phyloP scores from a whole-genome alignment of 2,888 invertebrate species.

The Cryptus armator region DNA sequence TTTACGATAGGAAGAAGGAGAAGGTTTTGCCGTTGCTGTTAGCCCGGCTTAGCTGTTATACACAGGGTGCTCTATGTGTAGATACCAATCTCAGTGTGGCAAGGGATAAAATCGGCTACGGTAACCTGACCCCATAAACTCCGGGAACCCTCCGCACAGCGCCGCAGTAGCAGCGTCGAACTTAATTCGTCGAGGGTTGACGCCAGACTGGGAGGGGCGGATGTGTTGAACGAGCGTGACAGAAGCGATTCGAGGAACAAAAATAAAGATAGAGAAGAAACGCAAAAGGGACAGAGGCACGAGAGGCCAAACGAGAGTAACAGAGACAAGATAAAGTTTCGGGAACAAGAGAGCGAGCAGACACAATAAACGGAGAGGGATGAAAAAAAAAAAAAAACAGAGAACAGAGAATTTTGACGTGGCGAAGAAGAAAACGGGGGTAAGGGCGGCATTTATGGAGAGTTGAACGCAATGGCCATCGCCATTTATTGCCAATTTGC shows the following conservation, averaged over 20 bases:
- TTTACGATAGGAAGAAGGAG: constrained; percentile 21
- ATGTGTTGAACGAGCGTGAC: constrained; percentile 36
- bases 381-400: constrained; percentile 33
- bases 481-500: constrained; percentile 85
- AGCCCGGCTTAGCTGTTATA: constrained; percentile 58
- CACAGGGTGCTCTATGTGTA: constrained; percentile 73
- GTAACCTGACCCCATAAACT: constrained; percentile 81
- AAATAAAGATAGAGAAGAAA: constrained; percentile 21
- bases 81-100: constrained; percentile 80
- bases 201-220: constrained; percentile 53
- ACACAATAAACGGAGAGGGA: constrained; percentile 24
- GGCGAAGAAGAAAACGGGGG: constrained; percentile 31
- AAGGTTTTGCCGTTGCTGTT: constrained; percentile 36
- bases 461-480: constrained; percentile 80
- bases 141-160: constrained; percentile 64
- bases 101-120: constrained; percentile 79
- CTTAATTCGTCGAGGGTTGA: constrained; percentile 82
- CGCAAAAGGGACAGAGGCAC: background rate
- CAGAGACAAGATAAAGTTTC: constrained; percentile 16
- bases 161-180: constrained; percentile 73
- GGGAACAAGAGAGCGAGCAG: background rate
- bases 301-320: background rate
- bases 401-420: constrained; percentile 40
- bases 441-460: constrained; percentile 75
- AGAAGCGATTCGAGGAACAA: constrained; percentile 24